Base-by-base conservation (phyloP, 2,113 vertebrate genomes). In the Nothocercus julius region DNA sequence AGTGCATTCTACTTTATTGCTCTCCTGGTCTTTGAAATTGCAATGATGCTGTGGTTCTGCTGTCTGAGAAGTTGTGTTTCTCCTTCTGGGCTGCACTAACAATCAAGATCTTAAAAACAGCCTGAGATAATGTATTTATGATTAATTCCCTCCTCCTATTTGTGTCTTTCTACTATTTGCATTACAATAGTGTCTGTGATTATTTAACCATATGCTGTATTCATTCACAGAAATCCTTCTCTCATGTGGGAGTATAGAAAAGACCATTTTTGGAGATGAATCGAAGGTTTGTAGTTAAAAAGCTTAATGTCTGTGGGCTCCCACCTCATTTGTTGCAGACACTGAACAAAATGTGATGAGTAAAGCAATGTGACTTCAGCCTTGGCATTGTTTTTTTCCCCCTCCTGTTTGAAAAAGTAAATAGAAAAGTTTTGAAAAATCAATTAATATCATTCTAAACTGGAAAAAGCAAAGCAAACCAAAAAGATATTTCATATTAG, bases 181-280 rank as follows among this genome's bases (percentile, higher is more conserved):
- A 92, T 90, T 67, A 93, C 54, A 95, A 77, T 95, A 58, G n/a
- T 67, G 58, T 32, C 67, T 47, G 40, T 94, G 95, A 91, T 96
- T 94, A 85, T 93, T 91, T 96, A 91, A 94, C 91, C 78, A 66
- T 30, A 32, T 62, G 44, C 34, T 66, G 18, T 69, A 24, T 85
- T 56, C 64, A 89, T 38, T 24, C 42, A 59, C 40, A 63, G 10
- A 75, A 90, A 84, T 84, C 47, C 21, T 79, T 64, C n/a, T 49
- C 38, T 88, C 1, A 1, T 51, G 32, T 53, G 32, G 21, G 66
- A 82, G 21, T 36, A 53, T 12, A 79, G 11, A 20, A 78, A 21
- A 66, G 32, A 38, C 0, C 1, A 13, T 69, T 83, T 69, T 44
- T 82, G 38, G 66, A 92, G 38, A 56, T 19, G 22, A 85, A 87